Evolutionary conservation across 2,113 vertebrate genomes (phyloP).

Genomic region (Vulpes vulpes): DNA sequence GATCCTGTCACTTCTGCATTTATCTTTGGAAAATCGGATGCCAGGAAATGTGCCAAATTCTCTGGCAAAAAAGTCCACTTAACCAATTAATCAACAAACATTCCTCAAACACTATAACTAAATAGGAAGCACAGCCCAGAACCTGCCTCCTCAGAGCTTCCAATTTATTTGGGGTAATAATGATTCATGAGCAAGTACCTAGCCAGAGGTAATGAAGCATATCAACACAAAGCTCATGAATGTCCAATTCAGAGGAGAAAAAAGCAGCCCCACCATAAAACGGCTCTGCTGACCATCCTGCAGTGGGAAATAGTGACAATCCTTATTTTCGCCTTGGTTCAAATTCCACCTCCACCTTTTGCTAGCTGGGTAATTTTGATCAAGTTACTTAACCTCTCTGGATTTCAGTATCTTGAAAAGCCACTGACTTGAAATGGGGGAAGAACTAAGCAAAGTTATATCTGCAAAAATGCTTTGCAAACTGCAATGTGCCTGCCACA

Average conservation of each 20-base stretch:
- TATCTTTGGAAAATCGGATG: rapidly evolving
- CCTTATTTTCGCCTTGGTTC: neutral
- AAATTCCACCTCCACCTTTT: neutral
- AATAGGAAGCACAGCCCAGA: neutral
- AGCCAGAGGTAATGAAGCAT: neutral
- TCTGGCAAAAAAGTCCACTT: neutral
- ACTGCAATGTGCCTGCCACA: neutral
- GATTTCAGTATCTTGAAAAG: neutral
- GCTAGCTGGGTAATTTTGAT: neutral
- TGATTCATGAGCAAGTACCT: neutral
- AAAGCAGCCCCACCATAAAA: neutral
- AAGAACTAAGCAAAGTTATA: neutral
- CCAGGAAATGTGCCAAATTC: neutral
- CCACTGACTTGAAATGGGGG: neutral
- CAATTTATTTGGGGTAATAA: neutral
- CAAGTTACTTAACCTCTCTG: neutral
- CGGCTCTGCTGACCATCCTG: too few relatives aligned
- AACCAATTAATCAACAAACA: neutral
- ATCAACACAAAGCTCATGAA: neutral
- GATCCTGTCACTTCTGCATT: neutral
- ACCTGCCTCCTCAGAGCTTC: neutral
- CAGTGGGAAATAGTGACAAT: neutral
- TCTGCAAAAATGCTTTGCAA: neutral
- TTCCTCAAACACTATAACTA: neutral
- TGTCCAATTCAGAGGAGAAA: neutral